Evolutionary conservation across 2,888 invertebrate species (phyloP).

Genomic region (Xanthorhoe spadicearia): DNA sequence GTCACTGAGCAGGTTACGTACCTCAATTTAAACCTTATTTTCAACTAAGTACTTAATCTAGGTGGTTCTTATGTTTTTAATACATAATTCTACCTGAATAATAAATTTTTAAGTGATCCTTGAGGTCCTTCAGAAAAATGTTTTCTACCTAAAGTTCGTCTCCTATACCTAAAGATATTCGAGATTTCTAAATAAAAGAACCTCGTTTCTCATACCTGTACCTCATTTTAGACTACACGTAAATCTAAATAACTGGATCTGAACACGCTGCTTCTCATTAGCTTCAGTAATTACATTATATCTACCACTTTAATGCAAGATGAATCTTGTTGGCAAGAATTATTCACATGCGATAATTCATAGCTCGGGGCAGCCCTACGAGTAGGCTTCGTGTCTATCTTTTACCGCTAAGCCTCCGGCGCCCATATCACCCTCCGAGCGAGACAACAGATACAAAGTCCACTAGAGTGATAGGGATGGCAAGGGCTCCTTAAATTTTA

Average conservation of each 20-base stretch:
- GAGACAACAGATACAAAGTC: slow-evolving; percentile 59
- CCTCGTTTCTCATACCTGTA: background rate
- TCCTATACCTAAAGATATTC: no score
- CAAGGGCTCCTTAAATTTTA: slow-evolving; percentile 78
- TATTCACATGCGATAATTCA: slow-evolving; percentile 67
- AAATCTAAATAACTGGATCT: slow-evolving; percentile 19
- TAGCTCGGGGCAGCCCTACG: slow-evolving; percentile 68
- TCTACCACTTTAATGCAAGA: slow-evolving; percentile 59
- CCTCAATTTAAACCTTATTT: background rate
- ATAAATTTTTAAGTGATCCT: no score
- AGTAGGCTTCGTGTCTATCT: slow-evolving; percentile 76
- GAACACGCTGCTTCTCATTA: slow-evolving; percentile 55
- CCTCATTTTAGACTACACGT: slow-evolving; percentile 10
- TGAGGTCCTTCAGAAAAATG: no score
- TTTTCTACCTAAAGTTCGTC: no score
- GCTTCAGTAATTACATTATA: slow-evolving; percentile 61
- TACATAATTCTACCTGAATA: no score
- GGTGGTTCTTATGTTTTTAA: no score
- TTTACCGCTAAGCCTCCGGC: slow-evolving; percentile 83
- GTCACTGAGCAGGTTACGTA: background rate
- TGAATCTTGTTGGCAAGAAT: slow-evolving; percentile 64
- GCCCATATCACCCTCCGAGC: slow-evolving; percentile 67
- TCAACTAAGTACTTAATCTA: no score
- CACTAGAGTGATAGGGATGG: slow-evolving; percentile 64
- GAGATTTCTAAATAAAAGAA: slow-evolving; percentile 2